These are phyloP conservation scores for Thaleichthys pacificus DNA, from an alignment of 2,797 vertebrate genomes.

Conservation along the genomic window DNA sequence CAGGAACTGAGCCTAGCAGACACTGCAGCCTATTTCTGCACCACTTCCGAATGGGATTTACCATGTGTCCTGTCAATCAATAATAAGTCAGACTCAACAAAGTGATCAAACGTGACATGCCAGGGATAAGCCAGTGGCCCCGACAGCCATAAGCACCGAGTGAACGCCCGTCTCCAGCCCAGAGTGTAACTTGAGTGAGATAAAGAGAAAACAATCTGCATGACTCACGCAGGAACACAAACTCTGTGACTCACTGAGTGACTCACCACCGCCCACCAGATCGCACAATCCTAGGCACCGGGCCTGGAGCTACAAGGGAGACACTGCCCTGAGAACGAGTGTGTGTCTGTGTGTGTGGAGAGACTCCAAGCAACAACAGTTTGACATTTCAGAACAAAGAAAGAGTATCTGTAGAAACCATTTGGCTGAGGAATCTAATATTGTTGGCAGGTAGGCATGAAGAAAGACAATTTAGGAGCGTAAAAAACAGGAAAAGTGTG, in stretches of 20 bases:
- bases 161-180: constrained; percentile 48
- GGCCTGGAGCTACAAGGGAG: constrained; percentile 55
- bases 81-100: not conserved
- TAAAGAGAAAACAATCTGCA: constrained; percentile 76
- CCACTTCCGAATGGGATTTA: too few species aligned
- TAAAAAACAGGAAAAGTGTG: constrained; percentile 32
- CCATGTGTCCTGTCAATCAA: not conserved
- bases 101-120: not conserved
- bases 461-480: constrained; percentile 24
- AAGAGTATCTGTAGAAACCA: constrained; percentile 33
- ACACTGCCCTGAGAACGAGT: constrained; percentile 14
- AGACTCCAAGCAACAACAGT: constrained; percentile 49
- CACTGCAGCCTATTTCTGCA: not conserved
- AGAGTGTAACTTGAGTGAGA: constrained; percentile 64
- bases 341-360: constrained; percentile 18
- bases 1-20: not conserved
- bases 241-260: constrained; percentile 75
- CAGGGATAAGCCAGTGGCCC: constrained; percentile 17
- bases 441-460: constrained; percentile 33
- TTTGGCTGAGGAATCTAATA: constrained; percentile 37
- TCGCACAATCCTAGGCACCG: constrained; percentile 68
- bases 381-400: constrained; percentile 63
- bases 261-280: constrained; percentile 70
- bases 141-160: constrained; percentile 36
- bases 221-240: constrained; percentile 80